Conservation (phyloP, 2,888 invertebrate genomes). For the Drosophila mulleri region DNA sequence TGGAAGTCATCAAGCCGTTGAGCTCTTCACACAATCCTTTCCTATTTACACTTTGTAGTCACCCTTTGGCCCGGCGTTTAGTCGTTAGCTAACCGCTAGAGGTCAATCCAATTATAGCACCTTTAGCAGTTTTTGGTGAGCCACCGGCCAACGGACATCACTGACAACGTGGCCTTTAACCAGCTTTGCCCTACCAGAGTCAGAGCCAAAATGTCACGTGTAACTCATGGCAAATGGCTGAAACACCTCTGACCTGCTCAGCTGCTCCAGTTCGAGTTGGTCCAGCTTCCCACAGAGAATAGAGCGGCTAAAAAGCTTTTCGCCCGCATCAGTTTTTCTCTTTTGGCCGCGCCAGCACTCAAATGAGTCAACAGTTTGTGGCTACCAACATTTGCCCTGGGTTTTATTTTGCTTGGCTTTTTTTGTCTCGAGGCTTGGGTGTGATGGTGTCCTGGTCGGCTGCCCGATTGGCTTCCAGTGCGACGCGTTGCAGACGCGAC, state of each 20-base stretch:
- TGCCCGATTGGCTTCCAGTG: constrained; percentile 57
- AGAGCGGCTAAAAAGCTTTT: constrained; percentile 30
- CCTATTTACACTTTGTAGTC: constrained; percentile 13
- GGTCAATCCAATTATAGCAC: constrained; percentile 41
- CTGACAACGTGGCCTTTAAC: constrained; percentile 12
- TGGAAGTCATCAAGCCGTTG: background rate
- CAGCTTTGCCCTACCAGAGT: constrained; percentile 24
- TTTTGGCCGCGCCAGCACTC: constrained; percentile 46
- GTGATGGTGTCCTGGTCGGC: constrained; percentile 4
- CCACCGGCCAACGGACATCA: constrained; percentile 5
- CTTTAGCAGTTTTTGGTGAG: constrained; percentile 15
- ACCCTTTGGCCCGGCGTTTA: background rate
- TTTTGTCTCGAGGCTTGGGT: background rate
- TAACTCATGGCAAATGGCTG: constrained; percentile 37
- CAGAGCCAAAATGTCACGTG: constrained; percentile 63
- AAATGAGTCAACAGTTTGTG: constrained; percentile 79
- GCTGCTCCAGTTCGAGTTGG: constrained; percentile 2
- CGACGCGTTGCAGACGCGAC: constrained; percentile 63
- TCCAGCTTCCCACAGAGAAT: background rate
- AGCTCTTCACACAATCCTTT: constrained; percentile 21
- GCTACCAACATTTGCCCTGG: constrained; percentile 49
- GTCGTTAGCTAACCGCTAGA: constrained; percentile 13
- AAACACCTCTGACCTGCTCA: constrained; percentile 21
- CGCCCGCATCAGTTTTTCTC: constrained; percentile 56
- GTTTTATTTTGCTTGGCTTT: background rate